Conservation (phyloP, 2,888 invertebrate species). For the Nephrotoma appendiculata region DNA sequence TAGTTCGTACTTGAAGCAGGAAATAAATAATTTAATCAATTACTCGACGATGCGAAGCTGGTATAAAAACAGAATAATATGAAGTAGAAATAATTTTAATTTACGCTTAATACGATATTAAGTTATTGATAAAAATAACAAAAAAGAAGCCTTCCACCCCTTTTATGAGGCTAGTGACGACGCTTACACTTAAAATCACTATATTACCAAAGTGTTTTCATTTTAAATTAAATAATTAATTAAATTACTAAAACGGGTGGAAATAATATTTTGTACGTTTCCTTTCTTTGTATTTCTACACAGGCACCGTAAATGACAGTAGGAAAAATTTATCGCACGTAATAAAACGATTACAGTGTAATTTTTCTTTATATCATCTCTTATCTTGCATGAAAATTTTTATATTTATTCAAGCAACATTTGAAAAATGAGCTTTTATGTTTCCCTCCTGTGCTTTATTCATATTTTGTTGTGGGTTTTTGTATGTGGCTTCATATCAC, state of each 20-base stretch:
- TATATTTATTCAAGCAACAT: not conserved
- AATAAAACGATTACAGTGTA: not conserved
- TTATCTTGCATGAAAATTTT: not conserved
- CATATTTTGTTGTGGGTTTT: not conserved
- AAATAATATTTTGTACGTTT: not conserved
- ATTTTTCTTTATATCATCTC: not conserved
- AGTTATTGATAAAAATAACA: too few relatives aligned
- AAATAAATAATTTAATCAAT: not conserved
- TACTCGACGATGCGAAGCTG: not conserved
- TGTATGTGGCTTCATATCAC: not conserved
- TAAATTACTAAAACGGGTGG: not conserved
- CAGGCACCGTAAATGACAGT: not conserved
- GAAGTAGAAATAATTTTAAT: too few relatives aligned
- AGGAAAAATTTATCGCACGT: not conserved
- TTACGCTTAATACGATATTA: too few relatives aligned
- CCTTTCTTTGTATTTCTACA: not conserved
- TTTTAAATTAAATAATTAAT: not conserved
- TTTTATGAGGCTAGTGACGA: too few relatives aligned
- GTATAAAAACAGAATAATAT: too few relatives aligned
- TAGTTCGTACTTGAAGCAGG: constrained; percentile 63
- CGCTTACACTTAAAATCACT: too few relatives aligned
- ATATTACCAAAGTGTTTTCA: not conserved
- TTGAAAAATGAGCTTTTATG: not conserved
- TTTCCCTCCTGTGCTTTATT: not conserved
- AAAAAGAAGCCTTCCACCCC: too few relatives aligned